These are phyloP conservation scores for Motacilla tschutschensis DNA, from an alignment of 2,113 vertebrate species.

Conservation along the genomic window DNA sequence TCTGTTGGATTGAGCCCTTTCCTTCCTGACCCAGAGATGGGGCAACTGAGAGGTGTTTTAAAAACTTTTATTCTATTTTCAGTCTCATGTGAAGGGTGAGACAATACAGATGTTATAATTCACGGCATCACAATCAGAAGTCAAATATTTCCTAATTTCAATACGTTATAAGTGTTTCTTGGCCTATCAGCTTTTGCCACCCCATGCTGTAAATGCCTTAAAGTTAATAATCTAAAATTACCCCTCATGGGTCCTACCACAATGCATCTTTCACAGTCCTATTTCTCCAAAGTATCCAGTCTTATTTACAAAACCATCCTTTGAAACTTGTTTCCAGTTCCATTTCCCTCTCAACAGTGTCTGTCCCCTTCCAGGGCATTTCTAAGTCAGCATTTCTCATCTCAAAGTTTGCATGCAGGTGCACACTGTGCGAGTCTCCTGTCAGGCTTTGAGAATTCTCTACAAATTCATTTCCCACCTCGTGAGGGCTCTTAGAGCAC, in stretches of 20 bases:
- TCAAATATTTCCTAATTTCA: background rate
- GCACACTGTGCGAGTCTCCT: background rate
- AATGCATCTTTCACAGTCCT: background rate
- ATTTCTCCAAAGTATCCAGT: background rate
- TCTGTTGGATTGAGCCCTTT: background rate
- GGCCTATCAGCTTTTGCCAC: background rate
- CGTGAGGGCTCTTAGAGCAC: background rate
- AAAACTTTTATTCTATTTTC: background rate
- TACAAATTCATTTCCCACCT: background rate
- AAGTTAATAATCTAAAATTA: background rate
- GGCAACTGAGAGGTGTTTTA: background rate
- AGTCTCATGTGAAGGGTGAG: background rate
- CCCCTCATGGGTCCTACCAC: background rate
- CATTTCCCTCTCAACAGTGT: background rate
- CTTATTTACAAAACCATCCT: background rate
- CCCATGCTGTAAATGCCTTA: background rate
- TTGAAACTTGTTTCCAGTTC: background rate
- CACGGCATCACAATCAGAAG: background rate
- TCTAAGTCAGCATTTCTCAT: background rate
- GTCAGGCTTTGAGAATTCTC: background rate
- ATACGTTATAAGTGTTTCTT: background rate
- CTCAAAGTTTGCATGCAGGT: background rate
- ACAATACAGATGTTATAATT: background rate
- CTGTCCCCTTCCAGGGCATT: background rate
- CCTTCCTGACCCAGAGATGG: background rate